Evolutionary conservation across 2,797 vertebrate species (phyloP), one percentile per base, ranked within the genome.

Genomic region (Phylloscopus collybita): DNA sequence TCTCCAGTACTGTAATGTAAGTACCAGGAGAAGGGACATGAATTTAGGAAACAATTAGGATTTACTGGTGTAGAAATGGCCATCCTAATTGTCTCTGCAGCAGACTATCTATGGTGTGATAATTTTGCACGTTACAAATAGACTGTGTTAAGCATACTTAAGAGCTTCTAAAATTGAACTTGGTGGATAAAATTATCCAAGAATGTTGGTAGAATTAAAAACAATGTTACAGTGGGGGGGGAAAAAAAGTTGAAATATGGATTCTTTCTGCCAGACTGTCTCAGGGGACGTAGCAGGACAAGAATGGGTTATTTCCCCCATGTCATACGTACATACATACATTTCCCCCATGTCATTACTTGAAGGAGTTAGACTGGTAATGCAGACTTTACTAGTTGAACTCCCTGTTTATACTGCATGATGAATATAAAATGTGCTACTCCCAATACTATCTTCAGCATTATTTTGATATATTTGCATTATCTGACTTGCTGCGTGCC

Each of bases 401-500:
- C 44, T 78, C 20, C 29, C 34, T 10, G 22, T 83, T 73, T 80
- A 27, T 54, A 32, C 45, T 67, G 34, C 38, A 49, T 44, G 45
- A 53, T 50, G 16, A 44, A 71, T 69, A 27, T 19, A 29, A 83
- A 89, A 93, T 40, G 17, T 53, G 62, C 78, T 64, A 11, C 12
- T 80, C 66, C 32, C 92, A 40, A 4, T 32, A 29, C 36, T 20
- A 9, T 83, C 32, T 42, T 85, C 5, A 23, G 44, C 47, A 34
- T 64, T 59, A 16, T 73, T 91, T 69, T 76, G n/a, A 32, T 79
- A 10, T 36, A 27, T 40, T 9, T 88, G 86, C 78, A 42, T 90
- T n/a, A 49, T 80, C 78, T 91, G 80, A 87, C 67, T 84, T 84
- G 36, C 71, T 69, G 81, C 95, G 81, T 92, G 2, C 84, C 36